Evolutionary conservation across 2,113 vertebrate genomes (phyloP).

Genomic region (Fregetta grallaria): DNA sequence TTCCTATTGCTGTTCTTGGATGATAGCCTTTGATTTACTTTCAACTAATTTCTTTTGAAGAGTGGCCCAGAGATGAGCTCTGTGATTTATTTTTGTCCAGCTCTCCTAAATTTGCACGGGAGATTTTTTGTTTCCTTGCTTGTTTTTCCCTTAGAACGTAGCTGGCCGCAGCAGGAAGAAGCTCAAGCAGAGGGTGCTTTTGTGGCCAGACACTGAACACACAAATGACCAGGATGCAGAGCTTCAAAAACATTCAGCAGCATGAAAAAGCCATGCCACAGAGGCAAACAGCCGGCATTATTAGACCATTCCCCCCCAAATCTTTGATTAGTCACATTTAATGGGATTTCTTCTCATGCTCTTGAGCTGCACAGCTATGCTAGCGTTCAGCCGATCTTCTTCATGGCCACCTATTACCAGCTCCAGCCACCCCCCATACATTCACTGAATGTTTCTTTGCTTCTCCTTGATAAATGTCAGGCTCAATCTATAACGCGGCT

Average conservation of each 20-base stretch:
- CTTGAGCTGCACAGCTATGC: not conserved
- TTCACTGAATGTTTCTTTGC: not conserved
- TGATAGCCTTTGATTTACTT: conserved; percentile 8
- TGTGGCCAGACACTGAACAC: not conserved
- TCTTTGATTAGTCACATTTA: conserved; percentile 36
- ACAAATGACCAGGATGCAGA: not conserved
- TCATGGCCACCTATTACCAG: not conserved
- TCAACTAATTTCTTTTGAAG: conserved; percentile 22
- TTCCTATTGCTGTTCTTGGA: not conserved
- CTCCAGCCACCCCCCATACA: not conserved
- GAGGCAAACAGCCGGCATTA: not conserved
- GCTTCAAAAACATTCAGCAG: not conserved
- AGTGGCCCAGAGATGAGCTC: not conserved
- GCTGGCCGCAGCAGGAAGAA: not conserved
- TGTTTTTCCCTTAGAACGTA: not conserved
- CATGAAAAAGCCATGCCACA: not conserved
- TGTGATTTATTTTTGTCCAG: not conserved
- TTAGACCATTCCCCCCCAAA: not conserved
- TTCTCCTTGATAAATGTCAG: not conserved
- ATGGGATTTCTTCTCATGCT: conserved; percentile 14
- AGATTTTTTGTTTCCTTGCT: not conserved
- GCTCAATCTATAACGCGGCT: not conserved
- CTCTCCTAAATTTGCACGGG: not conserved
- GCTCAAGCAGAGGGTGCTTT: not conserved
- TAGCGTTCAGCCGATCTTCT: not conserved